Percentiles rank a stretch among this genome's conserved stretches.
These are phyloP conservation scores for Cephus sareptanus DNA, from an alignment of 2,888 invertebrate genomes.

Conservation along the genomic window DNA sequence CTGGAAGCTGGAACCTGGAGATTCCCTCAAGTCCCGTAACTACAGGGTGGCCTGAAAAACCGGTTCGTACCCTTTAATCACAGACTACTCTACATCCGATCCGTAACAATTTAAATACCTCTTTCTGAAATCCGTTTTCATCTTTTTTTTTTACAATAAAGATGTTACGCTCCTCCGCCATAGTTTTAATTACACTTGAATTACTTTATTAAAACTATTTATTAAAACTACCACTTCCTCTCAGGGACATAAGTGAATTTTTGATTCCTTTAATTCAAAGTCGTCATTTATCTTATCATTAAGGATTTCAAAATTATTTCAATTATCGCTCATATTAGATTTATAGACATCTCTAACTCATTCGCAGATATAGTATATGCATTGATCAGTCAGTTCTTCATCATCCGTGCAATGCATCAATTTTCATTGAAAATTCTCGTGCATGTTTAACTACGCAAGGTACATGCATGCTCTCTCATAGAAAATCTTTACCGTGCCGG, in stretches of 20 bases:
- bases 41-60: conserved; percentile 47
- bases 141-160: not conserved
- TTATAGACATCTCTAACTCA: not conserved
- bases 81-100: conserved; percentile 29
- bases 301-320: not conserved
- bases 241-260: not conserved
- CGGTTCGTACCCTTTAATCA: conserved; percentile 43
- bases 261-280: not conserved
- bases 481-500: not conserved
- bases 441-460: not conserved
- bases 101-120: conserved; percentile 29
- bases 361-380: not conserved
- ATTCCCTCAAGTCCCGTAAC: conserved; percentile 12
- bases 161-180: not conserved
- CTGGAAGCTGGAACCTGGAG: not conserved
- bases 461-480: not conserved
- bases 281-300: not conserved
- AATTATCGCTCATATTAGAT: not conserved
- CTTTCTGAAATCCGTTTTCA: conserved; percentile 36
- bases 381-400: not conserved
- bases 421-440: not conserved
- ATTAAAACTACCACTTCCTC: not conserved
- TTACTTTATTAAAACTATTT: not conserved
- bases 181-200: not conserved
- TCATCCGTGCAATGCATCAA: not conserved